phyloP scores from a whole-genome alignment of 2,113 vertebrate genomes.

The Glaucidium brasilianum region DNA sequence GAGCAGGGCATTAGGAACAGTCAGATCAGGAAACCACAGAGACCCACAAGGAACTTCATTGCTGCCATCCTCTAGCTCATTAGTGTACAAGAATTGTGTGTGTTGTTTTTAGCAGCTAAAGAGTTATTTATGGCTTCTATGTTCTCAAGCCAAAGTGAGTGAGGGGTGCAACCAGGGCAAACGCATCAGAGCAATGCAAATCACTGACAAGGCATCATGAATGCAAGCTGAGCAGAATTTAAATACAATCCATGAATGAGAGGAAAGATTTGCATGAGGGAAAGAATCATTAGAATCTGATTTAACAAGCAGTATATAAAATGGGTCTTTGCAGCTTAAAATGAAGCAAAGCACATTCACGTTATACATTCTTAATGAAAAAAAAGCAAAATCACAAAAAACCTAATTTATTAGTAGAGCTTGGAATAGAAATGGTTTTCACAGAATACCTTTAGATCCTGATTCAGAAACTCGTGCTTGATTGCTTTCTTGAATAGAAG shows the following conservation, averaged over 20 bases:
- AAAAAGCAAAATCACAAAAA: slow-evolving; percentile 55
- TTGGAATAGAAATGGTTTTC: slow-evolving; percentile 59
- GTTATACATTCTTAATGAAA: slow-evolving; percentile 42
- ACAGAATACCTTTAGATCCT: slow-evolving; percentile 61
- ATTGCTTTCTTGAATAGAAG: slow-evolving; percentile 61
- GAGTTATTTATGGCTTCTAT: slow-evolving; percentile 65
- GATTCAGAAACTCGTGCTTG: slow-evolving; percentile 61
- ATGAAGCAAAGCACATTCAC: slow-evolving; percentile 59
- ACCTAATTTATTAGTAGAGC: slow-evolving; percentile 43
- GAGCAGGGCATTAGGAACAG: background rate
- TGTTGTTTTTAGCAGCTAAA: slow-evolving; percentile 65
- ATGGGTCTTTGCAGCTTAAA: slow-evolving; percentile 61
- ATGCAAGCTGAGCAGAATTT: slow-evolving; percentile 70
- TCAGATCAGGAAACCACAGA: background rate
- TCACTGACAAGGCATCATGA: slow-evolving; percentile 67
- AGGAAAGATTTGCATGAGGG: slow-evolving; percentile 68
- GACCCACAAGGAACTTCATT: slow-evolving; percentile 42
- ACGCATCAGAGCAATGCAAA: slow-evolving; percentile 67
- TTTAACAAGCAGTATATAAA: slow-evolving; percentile 68
- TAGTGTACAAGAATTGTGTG: slow-evolving; percentile 61
- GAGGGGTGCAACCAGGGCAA: slow-evolving; percentile 68
- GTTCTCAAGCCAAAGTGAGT: slow-evolving; percentile 70
- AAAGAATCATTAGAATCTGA: slow-evolving; percentile 72
- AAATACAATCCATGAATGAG: slow-evolving; percentile 71
- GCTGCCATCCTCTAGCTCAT: slow-evolving; percentile 61